Percentiles rank a stretch among this genome's conserved stretches.
Conservation (phyloP, 2,888 invertebrate genomes). For the Dorcus hopei region DNA sequence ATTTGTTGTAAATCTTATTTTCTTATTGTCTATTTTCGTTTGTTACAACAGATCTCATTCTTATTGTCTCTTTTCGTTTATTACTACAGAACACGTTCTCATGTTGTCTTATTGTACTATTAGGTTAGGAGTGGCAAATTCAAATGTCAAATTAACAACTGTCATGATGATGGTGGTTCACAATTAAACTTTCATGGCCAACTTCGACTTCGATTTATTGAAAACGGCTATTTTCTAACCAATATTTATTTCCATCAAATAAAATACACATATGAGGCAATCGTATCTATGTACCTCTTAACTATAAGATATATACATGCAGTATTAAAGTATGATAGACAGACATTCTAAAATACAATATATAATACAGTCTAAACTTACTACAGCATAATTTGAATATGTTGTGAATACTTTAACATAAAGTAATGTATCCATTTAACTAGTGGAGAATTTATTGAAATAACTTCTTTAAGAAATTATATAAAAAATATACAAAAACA, state of each 20-base stretch:
- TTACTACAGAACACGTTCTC: no score
- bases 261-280: conserved; percentile 9
- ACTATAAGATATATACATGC: conserved; percentile 3
- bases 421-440: conserved; percentile 10
- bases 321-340: conserved; percentile 8
- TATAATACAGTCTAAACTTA: background rate
- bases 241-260: conserved; percentile 9
- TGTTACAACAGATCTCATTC: no score
- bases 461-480: conserved; percentile 4
- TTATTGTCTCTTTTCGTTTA: no score
- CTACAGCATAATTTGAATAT: conserved; percentile 5
- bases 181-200: no score
- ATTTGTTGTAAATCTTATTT: no score
- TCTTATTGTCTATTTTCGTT: no score
- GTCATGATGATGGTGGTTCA: no score
- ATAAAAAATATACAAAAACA: conserved; percentile 3
- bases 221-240: background rate
- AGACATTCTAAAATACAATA: conserved; percentile 9
- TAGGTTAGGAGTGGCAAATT: no score
- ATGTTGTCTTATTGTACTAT: no score
- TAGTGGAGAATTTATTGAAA: conserved; percentile 1
- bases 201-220: no score
- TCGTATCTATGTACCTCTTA: background rate
- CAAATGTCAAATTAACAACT: no score
- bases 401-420: conserved; percentile 21